These are phyloP conservation scores for Cantharis flavilabris DNA, from an alignment of 2,888 invertebrate genomes.

Conservation along the genomic window DNA sequence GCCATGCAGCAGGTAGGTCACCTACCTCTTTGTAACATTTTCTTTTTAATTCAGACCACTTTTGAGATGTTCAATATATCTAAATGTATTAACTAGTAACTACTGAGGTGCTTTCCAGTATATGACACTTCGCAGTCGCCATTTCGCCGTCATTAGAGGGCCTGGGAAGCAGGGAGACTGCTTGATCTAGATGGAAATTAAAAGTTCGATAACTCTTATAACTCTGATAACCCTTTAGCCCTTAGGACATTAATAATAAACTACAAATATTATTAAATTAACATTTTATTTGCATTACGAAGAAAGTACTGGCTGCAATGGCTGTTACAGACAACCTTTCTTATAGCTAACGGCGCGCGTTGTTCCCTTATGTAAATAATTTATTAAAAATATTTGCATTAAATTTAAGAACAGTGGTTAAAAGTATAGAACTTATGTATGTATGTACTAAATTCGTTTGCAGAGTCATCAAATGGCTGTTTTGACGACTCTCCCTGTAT, in stretches of 20 bases:
- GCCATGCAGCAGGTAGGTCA: too few relatives aligned
- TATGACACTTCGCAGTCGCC: too few relatives aligned
- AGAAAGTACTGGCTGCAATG: conserved; percentile 40
- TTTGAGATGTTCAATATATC: too few relatives aligned
- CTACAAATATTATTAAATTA: not conserved
- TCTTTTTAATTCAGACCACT: too few relatives aligned
- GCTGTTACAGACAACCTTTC: conserved; percentile 48
- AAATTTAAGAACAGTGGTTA: not conserved
- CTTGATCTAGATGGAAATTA: too few relatives aligned
- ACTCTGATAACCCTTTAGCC: too few relatives aligned
- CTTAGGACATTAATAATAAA: not conserved
- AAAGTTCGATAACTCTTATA: too few relatives aligned
- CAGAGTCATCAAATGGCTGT: conserved; percentile 50
- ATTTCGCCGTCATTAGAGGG: too few relatives aligned
- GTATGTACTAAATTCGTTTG: not conserved
- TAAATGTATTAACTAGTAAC: too few relatives aligned
- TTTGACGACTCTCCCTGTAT: conserved; percentile 1
- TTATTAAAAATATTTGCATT: conserved; percentile 23
- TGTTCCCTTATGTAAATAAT: conserved; percentile 19
- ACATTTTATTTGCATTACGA: not conserved
- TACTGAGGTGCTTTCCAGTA: too few relatives aligned
- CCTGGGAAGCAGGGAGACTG: too few relatives aligned
- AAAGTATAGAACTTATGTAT: not conserved
- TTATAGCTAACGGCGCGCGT: not conserved
- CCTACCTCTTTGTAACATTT: too few relatives aligned